Conservation (phyloP, 64 coral and sea anemone genomes). For the Stichodactyla helianthus region DNA sequence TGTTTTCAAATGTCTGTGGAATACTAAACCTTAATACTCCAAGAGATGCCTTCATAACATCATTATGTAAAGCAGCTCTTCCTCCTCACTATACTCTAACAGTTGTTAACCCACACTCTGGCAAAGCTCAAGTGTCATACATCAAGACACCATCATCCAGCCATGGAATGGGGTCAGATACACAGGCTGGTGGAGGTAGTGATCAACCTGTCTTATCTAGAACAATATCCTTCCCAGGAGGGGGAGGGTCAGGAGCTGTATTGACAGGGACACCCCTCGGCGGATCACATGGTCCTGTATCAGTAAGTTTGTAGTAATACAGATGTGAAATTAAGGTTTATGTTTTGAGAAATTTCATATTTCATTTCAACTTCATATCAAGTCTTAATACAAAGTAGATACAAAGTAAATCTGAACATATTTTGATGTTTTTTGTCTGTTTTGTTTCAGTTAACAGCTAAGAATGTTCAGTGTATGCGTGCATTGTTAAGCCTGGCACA, state of each 20-base stretch:
- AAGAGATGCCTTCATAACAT: constrained; percentile 93
- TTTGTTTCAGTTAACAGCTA: constrained; percentile 72
- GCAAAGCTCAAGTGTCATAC: constrained; percentile 81
- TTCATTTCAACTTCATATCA: not conserved
- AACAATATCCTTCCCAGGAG: constrained; percentile 25
- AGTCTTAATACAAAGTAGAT: not conserved
- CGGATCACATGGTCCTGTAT: constrained; percentile 85
- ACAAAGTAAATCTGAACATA: not conserved
- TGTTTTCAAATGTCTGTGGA: constrained; percentile 85
- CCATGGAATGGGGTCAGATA: constrained; percentile 42
- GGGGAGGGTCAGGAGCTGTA: constrained; percentile 57
- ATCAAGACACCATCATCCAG: constrained; percentile 51
- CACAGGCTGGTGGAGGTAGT: constrained; percentile 38
- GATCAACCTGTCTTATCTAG: constrained; percentile 18
- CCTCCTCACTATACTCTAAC: constrained; percentile 92
- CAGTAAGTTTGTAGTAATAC: constrained; percentile 30
- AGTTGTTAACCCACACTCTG: constrained; percentile 83
- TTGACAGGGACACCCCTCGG: constrained; percentile 74
- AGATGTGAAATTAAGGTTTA: too few relatives aligned
- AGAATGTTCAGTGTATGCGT: constrained; percentile 97
- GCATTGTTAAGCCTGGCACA: constrained; percentile 84
- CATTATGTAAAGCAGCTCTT: constrained; percentile 84
- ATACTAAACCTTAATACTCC: constrained; percentile 77
- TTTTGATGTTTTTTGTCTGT: not conserved
- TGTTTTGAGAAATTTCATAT: not conserved